phyloP scores from a whole-genome alignment of 2,113 vertebrate species.

The Xiphophorus maculatus region DNA sequence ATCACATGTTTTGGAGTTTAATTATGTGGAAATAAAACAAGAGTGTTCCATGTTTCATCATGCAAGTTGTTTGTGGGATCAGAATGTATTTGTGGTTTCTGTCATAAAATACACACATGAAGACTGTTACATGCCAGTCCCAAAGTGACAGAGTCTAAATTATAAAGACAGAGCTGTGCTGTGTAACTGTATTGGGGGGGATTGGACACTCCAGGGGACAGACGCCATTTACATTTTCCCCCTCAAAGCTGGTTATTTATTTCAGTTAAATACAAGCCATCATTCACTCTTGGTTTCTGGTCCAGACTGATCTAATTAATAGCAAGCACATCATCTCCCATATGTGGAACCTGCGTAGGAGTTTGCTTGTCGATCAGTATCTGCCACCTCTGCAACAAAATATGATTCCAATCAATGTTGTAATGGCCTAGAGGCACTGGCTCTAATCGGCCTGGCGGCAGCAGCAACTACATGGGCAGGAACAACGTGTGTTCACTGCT shows the following conservation, averaged over 20 bases:
- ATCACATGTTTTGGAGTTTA: neutral
- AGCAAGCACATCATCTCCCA: constrained; percentile 47
- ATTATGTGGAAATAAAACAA: neutral
- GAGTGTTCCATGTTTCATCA: neutral
- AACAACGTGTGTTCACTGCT: constrained; percentile 33
- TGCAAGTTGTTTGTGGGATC: neutral
- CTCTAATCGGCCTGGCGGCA: constrained; percentile 59
- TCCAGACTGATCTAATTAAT: constrained; percentile 57
- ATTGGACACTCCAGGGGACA: constrained; percentile 27
- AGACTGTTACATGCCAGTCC: constrained; percentile 2
- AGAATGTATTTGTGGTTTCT: constrained; percentile 7
- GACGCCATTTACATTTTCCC: constrained; percentile 41
- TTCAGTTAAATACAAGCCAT: constrained; percentile 55
- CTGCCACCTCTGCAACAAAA: constrained; percentile 62
- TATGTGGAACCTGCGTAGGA: constrained; percentile 64
- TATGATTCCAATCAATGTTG: constrained; percentile 72
- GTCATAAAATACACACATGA: constrained; percentile 18
- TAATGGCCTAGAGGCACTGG: constrained; percentile 49
- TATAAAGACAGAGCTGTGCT: constrained; percentile 7
- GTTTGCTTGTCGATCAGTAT: constrained; percentile 68
- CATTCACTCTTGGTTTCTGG: constrained; percentile 43
- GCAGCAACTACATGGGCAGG: constrained; percentile 21
- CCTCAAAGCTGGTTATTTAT: constrained; percentile 54
- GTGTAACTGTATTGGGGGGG: constrained; percentile 39
- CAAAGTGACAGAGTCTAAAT: constrained; percentile 25